A percentile compares a stretch with the other conserved stretches of the same genome.
phyloP scores from a whole-genome alignment of 2,888 invertebrate species.

The Oeneis ivallda region DNA sequence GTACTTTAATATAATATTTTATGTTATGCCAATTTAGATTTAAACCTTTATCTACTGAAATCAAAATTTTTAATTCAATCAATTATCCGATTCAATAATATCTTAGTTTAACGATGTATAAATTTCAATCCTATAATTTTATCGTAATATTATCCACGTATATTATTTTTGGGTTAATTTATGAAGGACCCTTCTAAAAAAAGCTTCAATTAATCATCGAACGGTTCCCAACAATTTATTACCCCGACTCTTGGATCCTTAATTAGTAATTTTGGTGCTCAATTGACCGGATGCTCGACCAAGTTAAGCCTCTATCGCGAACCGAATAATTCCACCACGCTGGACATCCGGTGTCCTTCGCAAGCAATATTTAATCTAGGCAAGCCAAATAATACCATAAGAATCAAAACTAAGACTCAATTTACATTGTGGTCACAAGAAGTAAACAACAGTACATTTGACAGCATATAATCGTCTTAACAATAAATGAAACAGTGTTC shows the following conservation, averaged over 20 bases:
- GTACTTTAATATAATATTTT: no score
- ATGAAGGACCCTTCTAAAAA: background rate
- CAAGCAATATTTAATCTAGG: constrained; percentile 35
- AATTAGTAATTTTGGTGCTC: constrained; percentile 51
- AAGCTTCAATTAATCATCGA: constrained; percentile 24
- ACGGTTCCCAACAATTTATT: constrained; percentile 31
- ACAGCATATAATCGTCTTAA: constrained; percentile 25
- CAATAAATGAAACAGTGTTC: constrained; percentile 26
- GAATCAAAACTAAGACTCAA: constrained; percentile 16
- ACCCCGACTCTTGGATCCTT: constrained; percentile 33
- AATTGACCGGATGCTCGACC: constrained; percentile 62
- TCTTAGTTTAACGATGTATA: background rate
- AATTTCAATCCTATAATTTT: background rate
- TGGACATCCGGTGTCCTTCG: constrained; percentile 67
- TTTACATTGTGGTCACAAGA: constrained; percentile 4
- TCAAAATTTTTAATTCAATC: background rate
- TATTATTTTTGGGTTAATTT: background rate
- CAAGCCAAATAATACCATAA: constrained; percentile 38
- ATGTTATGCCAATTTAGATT: background rate
- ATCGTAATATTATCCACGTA: background rate
- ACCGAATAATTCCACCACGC: constrained; percentile 67
- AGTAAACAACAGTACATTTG: constrained; percentile 11
- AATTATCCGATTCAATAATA: no score
- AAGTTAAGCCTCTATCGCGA: constrained; percentile 70
- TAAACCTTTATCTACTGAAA: no score